These are phyloP conservation scores for Drosophila austrosaltans DNA, from an alignment of 2,888 invertebrate genomes.

Conservation along the genomic window DNA sequence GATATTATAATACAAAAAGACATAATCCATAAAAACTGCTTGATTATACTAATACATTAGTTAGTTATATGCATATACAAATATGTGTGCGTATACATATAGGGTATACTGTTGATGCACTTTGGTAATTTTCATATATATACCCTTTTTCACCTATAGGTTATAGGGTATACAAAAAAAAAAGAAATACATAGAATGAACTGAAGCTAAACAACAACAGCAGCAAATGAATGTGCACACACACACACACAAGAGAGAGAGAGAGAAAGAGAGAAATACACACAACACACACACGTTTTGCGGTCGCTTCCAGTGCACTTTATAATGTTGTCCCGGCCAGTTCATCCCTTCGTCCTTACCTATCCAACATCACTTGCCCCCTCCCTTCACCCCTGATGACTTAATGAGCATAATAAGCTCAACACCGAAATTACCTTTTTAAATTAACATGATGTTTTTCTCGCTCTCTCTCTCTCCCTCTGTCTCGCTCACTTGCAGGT, in stretches of 20 bases:
- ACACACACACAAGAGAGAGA: not conserved
- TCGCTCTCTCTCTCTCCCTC: not conserved
- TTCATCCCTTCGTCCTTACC: conserved; percentile 28
- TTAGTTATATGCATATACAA: too few relatives aligned
- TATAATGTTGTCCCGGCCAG: conserved; percentile 57
- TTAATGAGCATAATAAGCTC: conserved; percentile 79
- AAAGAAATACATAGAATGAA: conserved; percentile 16
- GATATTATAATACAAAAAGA: too few relatives aligned
- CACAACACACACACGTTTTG: conserved; percentile 52
- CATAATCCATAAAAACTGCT: too few relatives aligned
- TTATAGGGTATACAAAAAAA: conserved; percentile 14
- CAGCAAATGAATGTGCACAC: conserved; percentile 59
- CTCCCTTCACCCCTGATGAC: conserved; percentile 60
- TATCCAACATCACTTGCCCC: conserved; percentile 40
- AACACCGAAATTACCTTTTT: conserved; percentile 76
- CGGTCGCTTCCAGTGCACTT: conserved; percentile 60
- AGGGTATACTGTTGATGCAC: too few relatives aligned
- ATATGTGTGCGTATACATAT: too few relatives aligned
- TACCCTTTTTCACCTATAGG: not conserved
- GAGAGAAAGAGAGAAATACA: not conserved
- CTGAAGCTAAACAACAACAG: conserved; percentile 52
- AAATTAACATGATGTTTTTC: conserved; percentile 73
- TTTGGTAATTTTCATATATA: not conserved
- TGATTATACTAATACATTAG: too few relatives aligned
- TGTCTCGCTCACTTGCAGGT: conserved; percentile 24